Base-by-base conservation (phyloP, 2,113 vertebrate genomes). In the Silurus glanis region DNA sequence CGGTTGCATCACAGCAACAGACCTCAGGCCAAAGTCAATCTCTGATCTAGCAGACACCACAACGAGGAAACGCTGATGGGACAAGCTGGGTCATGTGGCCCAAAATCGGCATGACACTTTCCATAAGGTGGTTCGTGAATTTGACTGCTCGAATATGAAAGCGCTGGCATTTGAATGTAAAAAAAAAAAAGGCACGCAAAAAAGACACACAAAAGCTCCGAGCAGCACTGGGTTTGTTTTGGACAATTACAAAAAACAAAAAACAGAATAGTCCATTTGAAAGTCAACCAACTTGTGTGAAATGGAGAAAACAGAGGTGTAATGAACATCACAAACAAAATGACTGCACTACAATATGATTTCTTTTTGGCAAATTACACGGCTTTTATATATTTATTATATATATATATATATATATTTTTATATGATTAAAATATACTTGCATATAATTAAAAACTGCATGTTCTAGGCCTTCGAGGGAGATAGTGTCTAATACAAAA, bases 21-120 rank as follows among this genome's bases (percentile, higher is more conserved):
- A 66, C 45, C 17, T 71, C 58, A 47, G 28, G 66, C 17, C 17
- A 83, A 56, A 16, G 14, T 64, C 12, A 61, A 67, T 56, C 37
- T 19, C 58, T 45, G 55, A 56, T 55, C 51, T 12, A 80, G 14
- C 56, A 3, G 5, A 58, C 61, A 80, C 64, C 8, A 71, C n/a
- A 66, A 64, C 45, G 64, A 69, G 9, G 49, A 62, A 37, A 8
- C 56, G 37, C 21, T 59, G 21, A 72, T 16, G 47, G 5, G 78
- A 37, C 85, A 74, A 25, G 49, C 12, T 64, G n/a, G n/a, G 25
- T 75, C 69, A 75, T 23, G 85, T 62, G 45, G 21, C 55, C 59
- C 21, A 28, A 55, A 74, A 23, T 53, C 21, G 49, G 21, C 37
- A 59, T 28, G 51, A 9, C 2, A 53, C 47, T 74, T 82, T 51